Evolutionary conservation across 2,888 invertebrate species (phyloP), one percentile per base, ranked within the genome.

Genomic region (Exephanes ischioxanthus): DNA sequence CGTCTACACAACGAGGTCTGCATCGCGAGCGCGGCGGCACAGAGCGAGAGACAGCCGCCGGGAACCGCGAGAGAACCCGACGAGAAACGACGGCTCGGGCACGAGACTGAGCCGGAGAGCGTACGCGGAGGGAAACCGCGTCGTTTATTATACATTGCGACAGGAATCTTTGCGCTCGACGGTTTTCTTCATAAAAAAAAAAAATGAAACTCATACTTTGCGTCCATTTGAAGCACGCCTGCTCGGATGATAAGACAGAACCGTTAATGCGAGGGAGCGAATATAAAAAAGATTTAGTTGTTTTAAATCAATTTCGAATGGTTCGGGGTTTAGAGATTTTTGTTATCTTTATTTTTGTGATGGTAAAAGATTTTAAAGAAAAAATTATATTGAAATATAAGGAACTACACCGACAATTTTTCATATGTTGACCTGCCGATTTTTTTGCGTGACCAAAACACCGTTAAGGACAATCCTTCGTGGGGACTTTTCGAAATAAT

Each of bases 141-240:
- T 67, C 85, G 83, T 72, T 33, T 67, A 76, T 67, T 76, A 63
- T 66, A 66, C 19, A 76, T 83, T 83, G 66, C 76, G 76, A 83
- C 80, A 80, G 80, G 61, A 37, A 79, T 72, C 73, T 79, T 61
- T 73, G 83, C 73, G 73, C 72, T 68, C 58, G 48, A 67, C 41
- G 68, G n/a, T 61, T 73, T 41, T 53, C 67, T 77, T 66, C 37
- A 3, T 37, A 19, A n/a, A 22, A 30, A 22, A 26, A 58, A 61
- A 61, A 19, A n/a, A 26, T 26, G 58, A 26, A 58, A 58, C 22
- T 58, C 26, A 22, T 58, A 26, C 9, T 58, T 22, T 19, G 41
- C 41, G 41, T 22, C 33, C 14, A n/a, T 72, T 53, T 55, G 55
- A 30, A 7, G 11, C 11, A 26, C 3, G 22, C 26, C 53, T 53